Base-by-base conservation (phyloP, 92 coral and sea anemone species). In the Scolanthus callimorphus region DNA sequence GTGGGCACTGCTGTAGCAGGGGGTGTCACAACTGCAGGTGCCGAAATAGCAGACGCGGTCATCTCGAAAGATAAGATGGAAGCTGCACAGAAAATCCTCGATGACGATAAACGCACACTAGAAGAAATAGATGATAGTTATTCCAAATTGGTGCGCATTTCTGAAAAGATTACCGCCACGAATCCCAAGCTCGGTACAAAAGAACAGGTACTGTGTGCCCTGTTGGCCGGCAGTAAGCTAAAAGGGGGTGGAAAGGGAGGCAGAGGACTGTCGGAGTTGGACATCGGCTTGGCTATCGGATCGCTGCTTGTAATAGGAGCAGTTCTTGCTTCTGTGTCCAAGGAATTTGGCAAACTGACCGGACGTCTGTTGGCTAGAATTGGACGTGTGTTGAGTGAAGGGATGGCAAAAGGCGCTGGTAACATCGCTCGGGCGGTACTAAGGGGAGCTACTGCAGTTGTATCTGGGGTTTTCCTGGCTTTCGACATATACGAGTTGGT, bases 161-260 rank as follows among this genome's bases (percentile, higher is more conserved):
- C 54, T 11, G 54, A 48, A 11, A 19, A 48, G n/a, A n/a, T 48
- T 19, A 48, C n/a, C 54, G 11, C 13, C 17, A 10, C 13, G 21
- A 48, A 48, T 48, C 54, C 54, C 10, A 11, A 48, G 9, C 54
- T 48, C 11, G n/a, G n/a, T n/a, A 48, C 54, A 48, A 48, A 21
- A 10, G 54, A 48, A 23, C 54, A 48, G 21, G 19, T 48, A 11
- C 54, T 48, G 17, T 48, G 54, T 19, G 13, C 54, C 9, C 23
- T 48, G 9, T 48, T 48, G 13, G 17, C 20, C 13, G 23, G 54
- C 20, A 21, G 21, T 13, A 11, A 48, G 20, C 13, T 48, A 19
- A n/a, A n/a, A n/a, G n/a, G n/a, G n/a, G n/a, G n/a, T n/a, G 9
- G 23, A 19, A 21, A 21, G 10, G 54, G 15, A 6, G 43, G 43